Base-by-base conservation (phyloP, 2,888 invertebrate species). In the Netelia melanura region DNA sequence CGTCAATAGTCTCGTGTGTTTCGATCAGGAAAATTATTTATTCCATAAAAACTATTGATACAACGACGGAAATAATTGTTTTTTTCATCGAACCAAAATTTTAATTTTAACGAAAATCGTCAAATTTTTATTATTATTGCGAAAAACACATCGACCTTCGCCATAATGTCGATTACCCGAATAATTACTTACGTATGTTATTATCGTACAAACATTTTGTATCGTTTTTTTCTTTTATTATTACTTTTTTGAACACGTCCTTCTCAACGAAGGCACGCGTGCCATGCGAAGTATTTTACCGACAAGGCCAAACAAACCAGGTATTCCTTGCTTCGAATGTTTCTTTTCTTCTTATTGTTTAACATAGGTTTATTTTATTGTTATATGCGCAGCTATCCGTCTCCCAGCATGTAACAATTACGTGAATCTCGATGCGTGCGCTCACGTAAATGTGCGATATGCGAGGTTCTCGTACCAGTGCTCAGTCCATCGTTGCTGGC, bases 341-440 rank as follows among this genome's bases (percentile, higher is more conserved):
- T 62, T 44, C 38, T 48, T 61, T 81, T 21, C 17, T 64, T 71
- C 76, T 70, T 74, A 21, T 23, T 74, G 30, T 38, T 56, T 67
- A 30, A n/a, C 77, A 68, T 56, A 67, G 1, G 11, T 67, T 72
- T 81, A 76, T 52, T 44, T 30, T 30, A 30, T 30, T 30, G 30
- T 30, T 3, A 30, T 30, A 62, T 67, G 54, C 52, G 44, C 54
- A 68, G 38, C 68, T 68, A 67, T 75, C 48, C 58, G 11, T 58
- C 71, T 23, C 44, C 67, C 61, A 78, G 64, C 56, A 62, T 61
- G 81, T 54, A 77, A 78, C 68, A 74, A 81, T 81, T 81, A 78
- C 72, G 77, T 70, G 81, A 61, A 77, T 52, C 10, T 48, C 48
- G 48, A 43, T 71, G 62, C 67, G 48, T 74, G 64, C 65, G 76